Evolutionary conservation across 2,888 invertebrate genomes (phyloP), one percentile per base, ranked within the genome.

Genomic region (Polymixis lichenea): DNA sequence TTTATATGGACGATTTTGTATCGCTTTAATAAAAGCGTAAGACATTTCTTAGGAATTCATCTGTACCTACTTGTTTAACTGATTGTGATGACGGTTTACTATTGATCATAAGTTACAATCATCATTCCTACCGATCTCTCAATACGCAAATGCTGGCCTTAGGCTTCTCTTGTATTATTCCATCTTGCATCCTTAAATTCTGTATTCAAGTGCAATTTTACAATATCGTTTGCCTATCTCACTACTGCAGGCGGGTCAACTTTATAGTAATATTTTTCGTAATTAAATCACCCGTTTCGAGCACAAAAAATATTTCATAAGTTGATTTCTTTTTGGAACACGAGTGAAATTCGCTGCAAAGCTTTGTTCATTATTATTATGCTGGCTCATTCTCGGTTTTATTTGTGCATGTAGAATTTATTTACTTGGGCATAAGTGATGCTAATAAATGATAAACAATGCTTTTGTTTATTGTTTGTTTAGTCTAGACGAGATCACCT

Each of bases 331-430:
- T 75, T 77, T 66, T 61, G 68, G 68, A 56, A 61, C 70, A 56
- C 56, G 53, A 68, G 28, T 65, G 9, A 53, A 81, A 68, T 81
- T 75, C 7, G n/a, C 28, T 74, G 68, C 19, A 77, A 82, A 76
- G 62, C 56, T 74, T 74, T 72, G 66, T 78, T 85, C 64, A 58
- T 78, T 84, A 82, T 58, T 38, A 76, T 76, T 75, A 77, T 70
- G 38, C 72, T 75, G 53, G 64, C 53, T 74, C 69, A 73, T 73
- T 69, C 58, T 60, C 22, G 46, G 69, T 56, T 56, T 51, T 56
- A 60, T 53, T 64, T 73, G 32, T 38, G 17, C 43, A 65, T 58
- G 51, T 22, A 19, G 19, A 53, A 38, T 64, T 64, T 46, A 71
- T 53, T 75, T n/a, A 64, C 25, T 75, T 56, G 8, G 17, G 1